These are phyloP conservation scores for Synanthedon andrenaeformis DNA, from an alignment of 2,888 invertebrate species.

Conservation along the genomic window DNA sequence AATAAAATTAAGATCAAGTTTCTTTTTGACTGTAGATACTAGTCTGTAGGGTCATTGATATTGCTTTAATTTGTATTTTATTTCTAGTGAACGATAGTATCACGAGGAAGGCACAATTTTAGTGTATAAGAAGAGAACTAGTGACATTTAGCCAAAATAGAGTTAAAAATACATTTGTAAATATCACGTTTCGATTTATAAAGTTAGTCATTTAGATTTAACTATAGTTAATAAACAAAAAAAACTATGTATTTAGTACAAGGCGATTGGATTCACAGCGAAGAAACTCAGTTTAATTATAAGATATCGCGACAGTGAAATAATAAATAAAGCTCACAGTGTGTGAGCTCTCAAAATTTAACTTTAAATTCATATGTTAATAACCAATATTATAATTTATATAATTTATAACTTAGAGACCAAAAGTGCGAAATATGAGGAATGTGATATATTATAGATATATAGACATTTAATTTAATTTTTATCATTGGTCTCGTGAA, in stretches of 20 bases:
- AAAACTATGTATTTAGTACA: slow-evolving; percentile 52
- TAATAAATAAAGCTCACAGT: no score
- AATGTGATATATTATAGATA: not conserved
- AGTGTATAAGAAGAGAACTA: slow-evolving; percentile 58
- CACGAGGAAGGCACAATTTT: slow-evolving; percentile 60
- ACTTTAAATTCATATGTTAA: no score
- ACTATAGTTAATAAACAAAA: slow-evolving; percentile 36
- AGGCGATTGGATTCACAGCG: slow-evolving; percentile 43
- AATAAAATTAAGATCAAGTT: slow-evolving; percentile 50
- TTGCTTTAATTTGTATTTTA: slow-evolving; percentile 17
- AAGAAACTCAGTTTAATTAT: no score
- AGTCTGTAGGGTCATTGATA: slow-evolving; percentile 21
- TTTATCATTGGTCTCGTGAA: no score
- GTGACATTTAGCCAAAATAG: slow-evolving; percentile 69
- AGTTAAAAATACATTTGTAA: slow-evolving; percentile 49
- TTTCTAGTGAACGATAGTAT: slow-evolving; percentile 17
- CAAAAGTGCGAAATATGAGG: slow-evolving; percentile 1
- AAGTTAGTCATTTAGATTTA: slow-evolving; percentile 34
- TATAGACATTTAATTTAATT: no score
- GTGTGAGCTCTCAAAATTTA: no score
- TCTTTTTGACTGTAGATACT: slow-evolving; percentile 50
- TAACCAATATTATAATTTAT: not conserved
- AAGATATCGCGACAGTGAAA: no score
- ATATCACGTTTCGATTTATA: slow-evolving; percentile 54
- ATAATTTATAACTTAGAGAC: slow-evolving; percentile 5